Evolutionary conservation across 2,797 vertebrate genomes (phyloP), one percentile per base, ranked within the genome.

Genomic region (Helostoma temminkii): DNA sequence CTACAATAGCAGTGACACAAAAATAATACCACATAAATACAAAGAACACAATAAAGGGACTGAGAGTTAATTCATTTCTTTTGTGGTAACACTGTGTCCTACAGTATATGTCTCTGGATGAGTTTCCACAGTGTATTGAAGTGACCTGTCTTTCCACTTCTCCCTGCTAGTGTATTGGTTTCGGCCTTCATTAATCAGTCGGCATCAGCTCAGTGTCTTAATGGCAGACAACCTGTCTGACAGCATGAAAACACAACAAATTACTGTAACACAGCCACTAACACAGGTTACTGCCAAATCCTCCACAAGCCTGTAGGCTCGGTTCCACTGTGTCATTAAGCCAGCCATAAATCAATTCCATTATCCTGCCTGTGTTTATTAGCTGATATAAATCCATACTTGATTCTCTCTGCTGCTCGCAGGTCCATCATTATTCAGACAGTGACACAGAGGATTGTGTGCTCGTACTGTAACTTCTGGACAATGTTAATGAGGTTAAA

Each of bases 371-470:
- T 36, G 71, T 78, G 79, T 84, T 83, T 88, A 81, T 86, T 78
- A 78, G 73, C 63, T 58, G 63, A 68, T 77, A 76, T 79, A 81
- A 86, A 86, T 86, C 84, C 71, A 86, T 84, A 79, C 64, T 83
- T 34, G 67, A 73, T 76, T 65, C 45, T 70, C 55, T 68, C 2
- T 37, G 63, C 54, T 43, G 71, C 59, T 2, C 14, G 58, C 68
- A 45, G 54, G 74, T 69, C 66, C 66, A 74, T 82, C 81, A 78
- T 82, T 74, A 73, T 80, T 80, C 76, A 55, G 62, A 60, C 36
- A 11, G 74, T n/a, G 69, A 80, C 64, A 47, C 39, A 9, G 43
- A 22, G 32, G 54, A 62, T 6, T 28, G 64, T 22, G 64, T 18
- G 32, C 63, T 56, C 25, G 3, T 5, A 48, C 19, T 73, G 65